Base-by-base conservation (phyloP, 2,113 vertebrate genomes). In the Triplophysa rosa region DNA sequence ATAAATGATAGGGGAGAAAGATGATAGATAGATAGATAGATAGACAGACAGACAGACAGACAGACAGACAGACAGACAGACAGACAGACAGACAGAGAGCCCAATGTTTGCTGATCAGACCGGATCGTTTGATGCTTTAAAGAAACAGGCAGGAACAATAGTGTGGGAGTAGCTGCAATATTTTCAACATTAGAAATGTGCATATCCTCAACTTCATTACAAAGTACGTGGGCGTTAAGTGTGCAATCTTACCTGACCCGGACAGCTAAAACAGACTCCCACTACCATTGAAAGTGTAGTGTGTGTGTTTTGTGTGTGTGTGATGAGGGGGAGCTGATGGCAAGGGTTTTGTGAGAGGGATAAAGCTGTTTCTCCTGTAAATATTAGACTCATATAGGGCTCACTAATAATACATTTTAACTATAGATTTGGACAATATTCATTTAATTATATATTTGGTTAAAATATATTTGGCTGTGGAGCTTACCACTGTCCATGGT, bases 131-230 rank as follows among this genome's bases (percentile, higher is more conserved):
- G 24, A 12, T 10, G 26, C 68, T 56, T 17, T 26, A 40, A 52
- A 72, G 21, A 76, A 63, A 52, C 19, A 66, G 63, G 45, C n/a
- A 77, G 67, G 47, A 59, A 80, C 14, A 45, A 37, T 62, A 56
- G 54, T 64, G 24, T 61, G 37, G 52, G 26, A 52, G 58, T 70
- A 37, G 56, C 23, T 52, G 45, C 23, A 70, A 65, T 64, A 64
- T 79, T 64, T 59, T 52, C n/a, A 68, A 45, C 49, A 68, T 67
- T 68, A 59, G 64, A 67, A 67, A 77, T 78, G 65, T 78, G 76
- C 52, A 78, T 78, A 67, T 78, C 33, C 56, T 78, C 76, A 77
- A 66, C 76, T 59, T 68, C 54, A 78, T 78, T 79, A 79, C 26
- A 71, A 63, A 52, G 19, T 40, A 63, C 1, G 67, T 79, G 59